These are phyloP conservation scores for Limenitis camilla DNA, from an alignment of 2,888 invertebrate genomes.

Conservation along the genomic window DNA sequence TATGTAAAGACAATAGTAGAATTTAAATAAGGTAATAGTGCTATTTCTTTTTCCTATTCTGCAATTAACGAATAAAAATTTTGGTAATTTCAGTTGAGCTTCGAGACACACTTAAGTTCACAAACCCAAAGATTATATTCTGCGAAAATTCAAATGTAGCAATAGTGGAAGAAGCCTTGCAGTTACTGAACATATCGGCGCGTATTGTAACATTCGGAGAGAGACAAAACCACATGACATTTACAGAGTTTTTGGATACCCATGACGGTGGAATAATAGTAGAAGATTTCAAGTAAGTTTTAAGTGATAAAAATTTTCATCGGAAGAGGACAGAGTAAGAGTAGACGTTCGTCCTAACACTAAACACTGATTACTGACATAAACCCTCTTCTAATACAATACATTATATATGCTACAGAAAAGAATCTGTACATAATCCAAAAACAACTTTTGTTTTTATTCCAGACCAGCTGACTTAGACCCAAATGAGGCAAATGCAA, in stretches of 20 bases:
- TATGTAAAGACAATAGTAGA: no score
- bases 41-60: no score
- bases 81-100: slow-evolving; percentile 42
- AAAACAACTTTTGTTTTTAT: slow-evolving; percentile 8
- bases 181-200: slow-evolving; percentile 26
- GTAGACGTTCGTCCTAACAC: no score
- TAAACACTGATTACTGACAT: no score
- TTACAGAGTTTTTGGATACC: slow-evolving; percentile 33
- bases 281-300: slow-evolving; percentile 34
- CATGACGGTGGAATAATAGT: slow-evolving; percentile 22
- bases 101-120: slow-evolving; percentile 28
- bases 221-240: slow-evolving; percentile 30
- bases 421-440: no score
- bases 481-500: slow-evolving; percentile 38
- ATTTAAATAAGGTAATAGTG: no score
- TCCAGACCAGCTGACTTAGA: slow-evolving; percentile 45
- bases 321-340: no score
- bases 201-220: slow-evolving; percentile 39
- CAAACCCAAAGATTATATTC: slow-evolving; percentile 39
- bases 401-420: no score
- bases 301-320: no score
- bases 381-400: no score
- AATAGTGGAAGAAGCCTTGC: slow-evolving; percentile 33
- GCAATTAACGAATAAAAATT: no score
- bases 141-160: slow-evolving; percentile 38